These are phyloP conservation scores for Coregonus clupeaformis DNA, from an alignment of 2,113 vertebrate species.

Conservation along the genomic window DNA sequence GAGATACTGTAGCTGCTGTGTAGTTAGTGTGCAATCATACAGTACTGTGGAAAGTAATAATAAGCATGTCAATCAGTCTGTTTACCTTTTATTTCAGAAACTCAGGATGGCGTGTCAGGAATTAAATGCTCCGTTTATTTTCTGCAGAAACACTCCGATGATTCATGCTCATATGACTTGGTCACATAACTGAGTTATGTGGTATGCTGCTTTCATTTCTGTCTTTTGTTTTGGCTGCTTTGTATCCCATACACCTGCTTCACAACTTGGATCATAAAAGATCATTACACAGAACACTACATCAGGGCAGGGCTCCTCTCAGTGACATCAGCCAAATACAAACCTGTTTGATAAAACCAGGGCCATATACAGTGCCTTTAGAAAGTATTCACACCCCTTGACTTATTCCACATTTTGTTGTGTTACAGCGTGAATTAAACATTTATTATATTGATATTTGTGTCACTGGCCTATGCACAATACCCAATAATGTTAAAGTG, in stretches of 20 bases:
- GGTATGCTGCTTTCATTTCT: slow-evolving; percentile 48
- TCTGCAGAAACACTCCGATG: slow-evolving; percentile 24
- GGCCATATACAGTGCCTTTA: too few species aligned
- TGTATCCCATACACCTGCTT: slow-evolving; percentile 22
- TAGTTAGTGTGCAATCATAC: too few species aligned
- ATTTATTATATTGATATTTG: too few species aligned
- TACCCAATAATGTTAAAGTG: too few species aligned
- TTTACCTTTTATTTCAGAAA: slow-evolving; percentile 26
- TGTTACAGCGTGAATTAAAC: too few species aligned
- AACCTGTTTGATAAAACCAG: too few species aligned
- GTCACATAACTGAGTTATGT: slow-evolving; percentile 36
- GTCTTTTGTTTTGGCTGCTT: slow-evolving; percentile 38
- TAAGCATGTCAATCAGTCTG: neutral
- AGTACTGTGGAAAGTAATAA: neutral
- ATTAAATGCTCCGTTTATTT: slow-evolving; percentile 43
- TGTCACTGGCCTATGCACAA: too few species aligned
- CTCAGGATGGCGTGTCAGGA: neutral
- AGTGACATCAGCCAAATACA: slow-evolving; percentile 25
- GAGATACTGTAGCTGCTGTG: too few species aligned
- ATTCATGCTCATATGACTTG: slow-evolving; percentile 41
- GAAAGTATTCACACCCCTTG: too few species aligned
- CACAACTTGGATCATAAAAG: neutral
- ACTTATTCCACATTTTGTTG: too few species aligned
- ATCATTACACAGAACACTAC: slow-evolving; percentile 9
- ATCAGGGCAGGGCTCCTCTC: slow-evolving; percentile 16